Evolutionary conservation across 64 coral and sea anemone species (phyloP).

Genomic region (Montipora cactus): DNA sequence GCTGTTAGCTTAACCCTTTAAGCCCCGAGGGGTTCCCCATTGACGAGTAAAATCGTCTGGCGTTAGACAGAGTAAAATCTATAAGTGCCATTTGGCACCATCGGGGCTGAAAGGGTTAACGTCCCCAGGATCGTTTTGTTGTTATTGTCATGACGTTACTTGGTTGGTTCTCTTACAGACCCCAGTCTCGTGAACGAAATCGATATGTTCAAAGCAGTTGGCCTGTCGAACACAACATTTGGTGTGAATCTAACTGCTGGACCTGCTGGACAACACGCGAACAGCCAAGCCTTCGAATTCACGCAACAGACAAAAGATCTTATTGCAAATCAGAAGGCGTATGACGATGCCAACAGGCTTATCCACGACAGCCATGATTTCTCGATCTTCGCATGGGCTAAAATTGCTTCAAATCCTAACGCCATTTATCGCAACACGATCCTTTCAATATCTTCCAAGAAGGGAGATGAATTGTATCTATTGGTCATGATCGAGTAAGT

Average conservation of each 20-base stretch:
- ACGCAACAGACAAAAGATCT: not conserved
- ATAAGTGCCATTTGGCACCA: no score
- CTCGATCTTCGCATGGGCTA: slow-evolving; percentile 60
- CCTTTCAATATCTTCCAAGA: slow-evolving; percentile 34
- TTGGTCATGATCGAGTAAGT: slow-evolving; percentile 66
- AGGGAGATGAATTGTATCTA: slow-evolving; percentile 29
- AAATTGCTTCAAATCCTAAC: not conserved
- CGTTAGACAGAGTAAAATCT: no score
- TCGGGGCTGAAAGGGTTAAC: no score
- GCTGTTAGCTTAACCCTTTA: no score
- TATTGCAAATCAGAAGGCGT: slow-evolving; percentile 52
- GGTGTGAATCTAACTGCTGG: slow-evolving; percentile 26
- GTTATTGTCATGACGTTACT: not conserved
- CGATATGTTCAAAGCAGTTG: slow-evolving; percentile 59
- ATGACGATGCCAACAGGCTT: slow-evolving; percentile 32
- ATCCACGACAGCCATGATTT: slow-evolving; percentile 74
- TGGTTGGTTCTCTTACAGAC: slow-evolving; percentile 20
- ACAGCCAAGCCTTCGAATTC: slow-evolving; percentile 50
- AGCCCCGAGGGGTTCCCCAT: no score
- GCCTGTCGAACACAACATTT: not conserved
- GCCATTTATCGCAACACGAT: slow-evolving; percentile 41
- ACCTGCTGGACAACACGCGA: slow-evolving; percentile 37
- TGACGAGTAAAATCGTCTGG: no score
- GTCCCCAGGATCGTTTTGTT: not conserved
- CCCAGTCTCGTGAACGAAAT: slow-evolving; percentile 21